A percentile compares a stretch with the other conserved stretches of the same genome.
These are phyloP conservation scores for Phainopepla nitens DNA, from an alignment of 2,113 vertebrate species.

Conservation along the genomic window DNA sequence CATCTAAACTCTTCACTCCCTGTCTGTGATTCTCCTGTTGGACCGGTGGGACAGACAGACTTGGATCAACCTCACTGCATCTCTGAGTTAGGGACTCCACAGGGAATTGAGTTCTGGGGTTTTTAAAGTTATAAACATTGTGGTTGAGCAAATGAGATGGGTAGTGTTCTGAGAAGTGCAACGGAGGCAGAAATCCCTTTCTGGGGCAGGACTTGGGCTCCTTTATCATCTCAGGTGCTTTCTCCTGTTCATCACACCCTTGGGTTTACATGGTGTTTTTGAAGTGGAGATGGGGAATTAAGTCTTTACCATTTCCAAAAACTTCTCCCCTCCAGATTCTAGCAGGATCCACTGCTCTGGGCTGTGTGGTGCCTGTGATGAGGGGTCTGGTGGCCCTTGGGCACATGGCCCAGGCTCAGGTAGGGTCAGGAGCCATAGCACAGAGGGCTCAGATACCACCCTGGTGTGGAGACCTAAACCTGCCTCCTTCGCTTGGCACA, in stretches of 20 bases:
- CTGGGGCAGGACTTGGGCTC: background rate
- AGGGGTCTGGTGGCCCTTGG: background rate
- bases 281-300: background rate
- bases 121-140: background rate
- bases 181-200: background rate
- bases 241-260: background rate
- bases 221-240: background rate
- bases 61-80: background rate
- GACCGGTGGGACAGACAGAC: background rate
- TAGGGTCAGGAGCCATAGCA: background rate
- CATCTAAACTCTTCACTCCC: background rate
- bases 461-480: background rate
- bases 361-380: background rate
- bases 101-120: background rate
- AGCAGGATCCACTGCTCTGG: background rate
- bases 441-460: background rate
- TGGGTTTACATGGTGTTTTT: fast-evolving
- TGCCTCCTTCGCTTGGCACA: background rate
- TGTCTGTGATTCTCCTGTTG: background rate
- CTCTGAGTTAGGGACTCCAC: background rate
- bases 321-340: fast-evolving
- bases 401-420: background rate
- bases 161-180: background rate
- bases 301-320: background rate
- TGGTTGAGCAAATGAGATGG: background rate